These are phyloP conservation scores for Meloidogyne exigua DNA, from an alignment of 1,140 invertebrate species.

Conservation along the genomic window DNA sequence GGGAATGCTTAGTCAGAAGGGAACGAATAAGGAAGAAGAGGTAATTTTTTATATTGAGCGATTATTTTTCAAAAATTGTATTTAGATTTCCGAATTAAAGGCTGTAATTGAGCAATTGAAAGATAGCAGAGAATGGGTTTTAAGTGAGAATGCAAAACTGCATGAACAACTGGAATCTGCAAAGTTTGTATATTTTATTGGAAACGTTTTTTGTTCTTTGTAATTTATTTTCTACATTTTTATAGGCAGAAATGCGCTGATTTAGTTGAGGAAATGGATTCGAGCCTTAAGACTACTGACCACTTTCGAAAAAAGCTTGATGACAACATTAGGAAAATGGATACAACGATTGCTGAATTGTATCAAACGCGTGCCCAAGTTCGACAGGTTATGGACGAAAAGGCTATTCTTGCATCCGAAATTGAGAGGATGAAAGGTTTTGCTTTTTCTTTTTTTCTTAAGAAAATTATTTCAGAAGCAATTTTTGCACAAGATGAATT, in stretches of 20 bases:
- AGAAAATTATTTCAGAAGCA: slow-evolving; percentile 46
- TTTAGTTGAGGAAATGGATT: slow-evolving; percentile 53
- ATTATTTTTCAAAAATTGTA: background rate
- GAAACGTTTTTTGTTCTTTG: background rate
- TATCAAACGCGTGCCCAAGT: slow-evolving; percentile 37
- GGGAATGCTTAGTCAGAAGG: slow-evolving; percentile 23
- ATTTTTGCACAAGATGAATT: slow-evolving; percentile 59
- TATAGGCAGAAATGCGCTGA: slow-evolving; percentile 52
- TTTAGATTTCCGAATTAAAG: slow-evolving; percentile 45
- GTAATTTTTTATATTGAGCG: background rate
- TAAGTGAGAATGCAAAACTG: slow-evolving; percentile 53
- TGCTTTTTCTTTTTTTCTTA: slow-evolving; percentile 11
- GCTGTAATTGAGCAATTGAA: slow-evolving; percentile 52
- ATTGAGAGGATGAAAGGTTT: slow-evolving; percentile 57
- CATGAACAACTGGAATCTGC: slow-evolving; percentile 46
- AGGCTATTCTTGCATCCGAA: slow-evolving; percentile 44
- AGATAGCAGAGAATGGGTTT: slow-evolving; percentile 53
- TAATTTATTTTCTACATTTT: background rate
- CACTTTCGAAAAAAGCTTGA: slow-evolving; percentile 45
- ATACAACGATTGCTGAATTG: slow-evolving; percentile 49
- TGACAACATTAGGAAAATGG: slow-evolving; percentile 29
- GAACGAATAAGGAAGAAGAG: slow-evolving; percentile 26
- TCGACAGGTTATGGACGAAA: slow-evolving; percentile 52
- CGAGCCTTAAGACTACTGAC: slow-evolving; percentile 27
- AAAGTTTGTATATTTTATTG: slow-evolving; percentile 32